phyloP scores from a whole-genome alignment of 2,113 vertebrate species.

The Triplophysa siluroides region DNA sequence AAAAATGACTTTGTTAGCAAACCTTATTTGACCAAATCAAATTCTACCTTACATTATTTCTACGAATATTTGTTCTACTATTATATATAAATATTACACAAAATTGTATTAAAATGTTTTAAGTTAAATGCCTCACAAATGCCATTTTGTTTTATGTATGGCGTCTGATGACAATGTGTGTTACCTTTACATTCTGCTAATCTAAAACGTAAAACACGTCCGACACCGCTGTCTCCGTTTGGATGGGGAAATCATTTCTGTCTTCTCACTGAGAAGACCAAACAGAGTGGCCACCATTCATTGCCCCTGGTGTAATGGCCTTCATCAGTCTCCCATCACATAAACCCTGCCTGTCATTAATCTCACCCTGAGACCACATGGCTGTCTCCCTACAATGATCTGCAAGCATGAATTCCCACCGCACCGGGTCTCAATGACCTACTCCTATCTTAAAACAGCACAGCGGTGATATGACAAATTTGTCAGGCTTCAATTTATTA shows the following conservation, averaged over 20 bases:
- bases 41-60: too few relatives aligned
- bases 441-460: constrained; percentile 45
- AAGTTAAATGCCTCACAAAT: not conserved
- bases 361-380: constrained; percentile 47
- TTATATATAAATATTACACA: too few relatives aligned
- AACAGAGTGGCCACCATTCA: constrained; percentile 45
- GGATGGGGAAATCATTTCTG: constrained; percentile 29
- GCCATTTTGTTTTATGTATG: not conserved
- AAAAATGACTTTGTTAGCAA: not conserved
- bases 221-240: not conserved
- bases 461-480: constrained; percentile 27
- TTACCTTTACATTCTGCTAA: not conserved
- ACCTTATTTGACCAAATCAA: too few relatives aligned
- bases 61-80: too few relatives aligned
- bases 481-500: constrained; percentile 44
- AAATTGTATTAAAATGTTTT: too few relatives aligned
- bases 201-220: not conserved
- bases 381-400: constrained; percentile 51
- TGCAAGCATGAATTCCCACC: constrained; percentile 54
- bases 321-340: constrained; percentile 56
- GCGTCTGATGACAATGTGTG: not conserved
- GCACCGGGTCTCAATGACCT: constrained; percentile 47
- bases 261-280: constrained; percentile 27
- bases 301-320: constrained; percentile 52
- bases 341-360: constrained; percentile 47